Evolutionary conservation across 2,113 vertebrate genomes (phyloP), one percentile per base, ranked within the genome.

Genomic region (Siphamia tubifer): DNA sequence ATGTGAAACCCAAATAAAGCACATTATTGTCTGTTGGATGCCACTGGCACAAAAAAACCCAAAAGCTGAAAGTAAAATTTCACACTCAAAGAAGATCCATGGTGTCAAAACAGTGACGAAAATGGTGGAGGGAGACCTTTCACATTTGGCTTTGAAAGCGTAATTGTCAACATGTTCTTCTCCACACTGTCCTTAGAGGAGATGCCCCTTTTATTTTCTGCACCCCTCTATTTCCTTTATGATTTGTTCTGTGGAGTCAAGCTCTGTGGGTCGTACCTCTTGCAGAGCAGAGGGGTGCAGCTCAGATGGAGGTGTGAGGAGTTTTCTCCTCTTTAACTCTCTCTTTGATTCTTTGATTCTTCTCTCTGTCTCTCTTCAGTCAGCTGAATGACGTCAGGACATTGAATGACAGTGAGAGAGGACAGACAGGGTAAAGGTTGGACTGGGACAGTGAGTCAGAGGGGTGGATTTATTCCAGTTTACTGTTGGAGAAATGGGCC

Each of bases 341-440:
- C 55, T 85, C 70, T 77, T 54, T 74, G 36, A 69, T 60, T 53
- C 45, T 70, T 64, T 39, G 36, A 34, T 25, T 57, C 25, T 49
- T 71, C 67, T 77, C 47, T 55, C 52, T 51, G 48, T 81, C 81
- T 74, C 75, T 77, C 87, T 79, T 73, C 60, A 74, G 83, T 85
- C 84, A 39, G 75, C 65, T 74, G 48, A 80, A 70, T 64, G 77
- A 77, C 68, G 70, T 84, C 72, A 76, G 82, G 61, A 90, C 84
- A 77, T 82, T 89, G 70, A 86, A 88, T 82, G 87, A 80, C 62
- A 80, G 87, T 77, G 83, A 82, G 87, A 86, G 82, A 82, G 83
- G 78, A 83, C 82, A 79, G 84, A 82, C 68, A 48, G 64, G 80
- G 71, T 51, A 68, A n/a, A 74, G 60, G 69, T 79, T 74, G 66